Base-by-base conservation (phyloP, 2,797 vertebrate genomes). In the Carduelis carduelis region DNA sequence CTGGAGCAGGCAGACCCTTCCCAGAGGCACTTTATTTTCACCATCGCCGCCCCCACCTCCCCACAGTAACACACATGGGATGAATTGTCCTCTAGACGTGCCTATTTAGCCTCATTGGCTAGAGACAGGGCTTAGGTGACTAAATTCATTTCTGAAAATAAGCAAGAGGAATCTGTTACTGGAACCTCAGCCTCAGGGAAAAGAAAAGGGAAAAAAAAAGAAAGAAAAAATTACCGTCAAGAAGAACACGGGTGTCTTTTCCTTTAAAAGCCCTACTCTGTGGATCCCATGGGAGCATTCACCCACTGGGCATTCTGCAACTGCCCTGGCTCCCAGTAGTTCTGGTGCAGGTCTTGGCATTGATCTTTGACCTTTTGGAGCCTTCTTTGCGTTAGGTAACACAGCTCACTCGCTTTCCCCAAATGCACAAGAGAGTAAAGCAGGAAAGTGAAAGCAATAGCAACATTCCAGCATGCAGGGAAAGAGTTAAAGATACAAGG, bases 371-470 rank as follows among this genome's bases (percentile, higher is more conserved):
- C 66, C 50, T 86, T 92, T 83, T 83, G 50, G 39, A 87, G 69
- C 53, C 34, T 24, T 71, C 55, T 84, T 75, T 75, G 18, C 61
- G 23, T 65, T 61, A 41, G 32, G 32, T 57, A 92, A 76, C 28
- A 47, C 1, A 3, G 57, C 43, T 80, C 0, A 0, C 28, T 68
- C 9, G 0, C 20, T 43, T n/a, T 61, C 43, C 43, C 39, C 30
- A 70, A 61, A 78, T 0, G 0, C 32, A n/a, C 24, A 34, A 23
- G 17, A 64, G 24, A 90, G 12, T 24, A 77, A 83, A 75, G 26
- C 44, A 69, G 39, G 30, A 61, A 93, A 89, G 34, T 9, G 28
- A 91, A 78, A 95, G 50, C 50, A 75, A 63, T 1, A 50, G 22
- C 59, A 89, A 41, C 68, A 49, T 91, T 89, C 76, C 43, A 35